These are phyloP conservation scores for Ectemnius lituratus DNA, from an alignment of 2,888 invertebrate genomes.

Conservation along the genomic window DNA sequence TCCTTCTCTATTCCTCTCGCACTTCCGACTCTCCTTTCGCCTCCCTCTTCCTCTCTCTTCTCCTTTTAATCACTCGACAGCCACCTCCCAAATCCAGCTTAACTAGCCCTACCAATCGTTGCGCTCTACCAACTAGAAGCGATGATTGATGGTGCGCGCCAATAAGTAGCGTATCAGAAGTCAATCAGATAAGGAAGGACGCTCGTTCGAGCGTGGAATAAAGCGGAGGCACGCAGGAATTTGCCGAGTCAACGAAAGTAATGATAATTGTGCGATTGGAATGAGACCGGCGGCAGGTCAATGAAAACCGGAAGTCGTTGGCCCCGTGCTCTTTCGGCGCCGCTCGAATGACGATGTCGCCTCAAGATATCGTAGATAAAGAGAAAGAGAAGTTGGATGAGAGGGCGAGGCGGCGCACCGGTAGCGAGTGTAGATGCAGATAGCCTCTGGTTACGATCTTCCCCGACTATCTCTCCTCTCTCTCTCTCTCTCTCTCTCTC, in stretches of 20 bases:
- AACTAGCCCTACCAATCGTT: too few relatives aligned
- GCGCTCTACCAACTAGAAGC: too few relatives aligned
- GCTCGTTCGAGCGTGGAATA: not conserved
- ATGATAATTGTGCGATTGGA: constrained; percentile 53
- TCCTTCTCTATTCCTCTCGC: constrained; percentile 53
- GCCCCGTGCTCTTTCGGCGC: constrained; percentile 45
- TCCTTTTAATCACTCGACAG: not conserved
- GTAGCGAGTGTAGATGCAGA: constrained; percentile 65
- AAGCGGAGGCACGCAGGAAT: constrained; percentile 40
- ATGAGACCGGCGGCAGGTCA: constrained; percentile 38
- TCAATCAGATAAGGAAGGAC: too few relatives aligned
- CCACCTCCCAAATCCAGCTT: too few relatives aligned
- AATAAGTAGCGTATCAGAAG: too few relatives aligned
- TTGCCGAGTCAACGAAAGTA: constrained; percentile 63
- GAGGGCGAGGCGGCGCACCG: constrained; percentile 40
- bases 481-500: too few relatives aligned
- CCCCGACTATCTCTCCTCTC: constrained; percentile 7
- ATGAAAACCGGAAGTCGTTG: constrained; percentile 59
- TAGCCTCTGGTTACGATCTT: constrained; percentile 58
- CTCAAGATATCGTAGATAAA: constrained; percentile 44
- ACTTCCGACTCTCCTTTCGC: constrained; percentile 41
- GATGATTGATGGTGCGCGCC: too few relatives aligned
- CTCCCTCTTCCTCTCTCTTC: constrained; percentile 26
- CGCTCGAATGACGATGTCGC: constrained; percentile 24
- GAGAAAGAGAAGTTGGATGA: constrained; percentile 43